Percentiles rank a stretch among this genome's conserved stretches.
Conservation (phyloP, 2,797 vertebrate genomes). For the Meda fulgida region DNA sequence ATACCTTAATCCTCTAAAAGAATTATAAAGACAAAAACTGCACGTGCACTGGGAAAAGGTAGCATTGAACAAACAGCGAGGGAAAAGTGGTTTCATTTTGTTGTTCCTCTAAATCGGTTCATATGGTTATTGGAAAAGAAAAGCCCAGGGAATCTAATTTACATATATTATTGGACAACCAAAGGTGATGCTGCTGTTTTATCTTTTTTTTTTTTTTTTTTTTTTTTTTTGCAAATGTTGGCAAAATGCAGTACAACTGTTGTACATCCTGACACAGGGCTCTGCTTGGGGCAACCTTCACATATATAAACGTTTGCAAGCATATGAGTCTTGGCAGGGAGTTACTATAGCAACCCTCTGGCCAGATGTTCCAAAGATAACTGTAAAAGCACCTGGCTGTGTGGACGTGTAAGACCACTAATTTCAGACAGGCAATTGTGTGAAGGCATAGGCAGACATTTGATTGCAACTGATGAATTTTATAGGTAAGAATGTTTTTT, state of each 20-base stretch:
- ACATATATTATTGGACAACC: neutral
- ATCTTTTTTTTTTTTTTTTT: neutral
- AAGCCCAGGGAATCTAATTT: neutral
- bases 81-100: neutral
- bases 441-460: neutral
- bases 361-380: conserved; percentile 24
- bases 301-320: conserved; percentile 34
- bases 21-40: conserved; percentile 28
- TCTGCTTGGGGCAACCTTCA: conserved; percentile 29
- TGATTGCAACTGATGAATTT: neutral
- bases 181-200: neutral
- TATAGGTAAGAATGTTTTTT: neutral
- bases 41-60: neutral
- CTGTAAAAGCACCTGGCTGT: conserved; percentile 25
- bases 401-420: neutral
- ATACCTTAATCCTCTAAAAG: conserved; percentile 18
- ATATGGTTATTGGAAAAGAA: neutral
- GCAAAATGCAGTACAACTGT: neutral
- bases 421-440: neutral
- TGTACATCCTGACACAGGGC: neutral
- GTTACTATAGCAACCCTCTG: conserved; percentile 56
- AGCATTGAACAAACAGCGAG: neutral
- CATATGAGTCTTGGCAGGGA: conserved; percentile 20
- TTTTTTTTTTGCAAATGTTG: conserved; percentile 4
- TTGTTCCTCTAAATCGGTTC: neutral